Conservation (phyloP, 1,140 invertebrate species). For the Varroa destructor region DNA sequence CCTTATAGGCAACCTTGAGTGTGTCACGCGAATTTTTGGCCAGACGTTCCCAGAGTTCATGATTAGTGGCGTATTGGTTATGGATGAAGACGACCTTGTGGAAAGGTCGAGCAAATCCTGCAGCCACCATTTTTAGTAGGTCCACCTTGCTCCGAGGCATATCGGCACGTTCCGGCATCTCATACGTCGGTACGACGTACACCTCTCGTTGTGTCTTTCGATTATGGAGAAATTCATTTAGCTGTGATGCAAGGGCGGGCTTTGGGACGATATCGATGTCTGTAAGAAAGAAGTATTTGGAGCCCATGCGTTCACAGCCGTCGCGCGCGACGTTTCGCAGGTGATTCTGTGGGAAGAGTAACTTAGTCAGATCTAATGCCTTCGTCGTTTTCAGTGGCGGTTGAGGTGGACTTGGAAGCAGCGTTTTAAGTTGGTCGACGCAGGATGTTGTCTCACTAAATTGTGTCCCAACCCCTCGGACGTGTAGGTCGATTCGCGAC, state of each 20-base stretch:
- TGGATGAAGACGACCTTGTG: conserved; percentile 82
- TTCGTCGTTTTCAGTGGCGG: conserved; percentile 32
- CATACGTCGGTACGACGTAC: conserved; percentile 83
- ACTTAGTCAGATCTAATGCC: conserved; percentile 26
- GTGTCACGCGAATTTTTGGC: conserved; percentile 36
- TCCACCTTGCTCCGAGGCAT: conserved; percentile 66
- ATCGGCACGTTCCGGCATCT: conserved; percentile 57
- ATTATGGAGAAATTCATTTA: conserved; percentile 48
- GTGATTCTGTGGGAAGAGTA: conserved; percentile 42
- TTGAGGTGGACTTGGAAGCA: conserved; percentile 29
- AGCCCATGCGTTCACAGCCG: conserved; percentile 32
- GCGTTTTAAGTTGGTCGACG: conserved; percentile 25
- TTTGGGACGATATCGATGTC: conserved; percentile 42
- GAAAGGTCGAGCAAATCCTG: conserved; percentile 68
- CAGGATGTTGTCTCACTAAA: conserved; percentile 29
- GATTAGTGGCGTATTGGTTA: conserved; percentile 82
- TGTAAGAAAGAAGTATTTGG: conserved; percentile 39
- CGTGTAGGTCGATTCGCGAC: conserved; percentile 29
- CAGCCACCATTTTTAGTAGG: conserved; percentile 56
- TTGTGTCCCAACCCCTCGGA: neutral
- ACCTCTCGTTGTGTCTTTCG: conserved; percentile 55
- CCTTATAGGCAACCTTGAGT: conserved; percentile 59
- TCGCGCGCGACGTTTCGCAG: conserved; percentile 40
- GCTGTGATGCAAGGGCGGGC: conserved; percentile 41
- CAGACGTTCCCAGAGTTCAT: conserved; percentile 47